These are phyloP conservation scores for Meles meles DNA, from an alignment of 2,113 vertebrate genomes.

Conservation along the genomic window DNA sequence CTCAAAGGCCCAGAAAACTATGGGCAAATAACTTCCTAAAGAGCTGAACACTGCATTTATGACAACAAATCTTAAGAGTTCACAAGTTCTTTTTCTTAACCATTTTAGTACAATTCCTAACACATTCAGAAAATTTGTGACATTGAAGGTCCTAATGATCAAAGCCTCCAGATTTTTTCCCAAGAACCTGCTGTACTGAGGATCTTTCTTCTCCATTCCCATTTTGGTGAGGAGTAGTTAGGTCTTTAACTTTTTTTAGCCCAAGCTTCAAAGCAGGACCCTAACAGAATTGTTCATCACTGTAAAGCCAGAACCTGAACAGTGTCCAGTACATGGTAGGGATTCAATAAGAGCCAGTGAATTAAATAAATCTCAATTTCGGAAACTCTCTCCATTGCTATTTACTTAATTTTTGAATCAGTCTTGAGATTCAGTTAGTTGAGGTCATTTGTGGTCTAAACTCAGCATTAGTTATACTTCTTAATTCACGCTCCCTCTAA, in stretches of 20 bases:
- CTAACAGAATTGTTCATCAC: neutral
- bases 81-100: neutral
- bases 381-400: neutral
- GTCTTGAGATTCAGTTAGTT: constrained; percentile 46
- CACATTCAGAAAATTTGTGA: neutral
- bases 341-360: neutral
- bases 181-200: neutral
- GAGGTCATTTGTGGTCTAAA: constrained; percentile 35
- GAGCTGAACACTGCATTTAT: neutral
- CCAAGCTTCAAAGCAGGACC: neutral
- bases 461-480: constrained; percentile 37
- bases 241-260: neutral
- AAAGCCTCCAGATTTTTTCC: neutral
- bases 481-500: constrained; percentile 41
- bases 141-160: neutral
- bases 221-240: neutral
- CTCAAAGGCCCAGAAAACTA: neutral
- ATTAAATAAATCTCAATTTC: neutral
- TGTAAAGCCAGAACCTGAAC: neutral
- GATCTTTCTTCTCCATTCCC: neutral
- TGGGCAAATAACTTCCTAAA: neutral
- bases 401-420: constrained; percentile 58
- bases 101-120: neutral
- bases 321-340: neutral
- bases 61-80: neutral